Evolutionary conservation across 2,888 invertebrate genomes (phyloP), one percentile per base, ranked within the genome.

Genomic region (Eristalinus sepulchralis): DNA sequence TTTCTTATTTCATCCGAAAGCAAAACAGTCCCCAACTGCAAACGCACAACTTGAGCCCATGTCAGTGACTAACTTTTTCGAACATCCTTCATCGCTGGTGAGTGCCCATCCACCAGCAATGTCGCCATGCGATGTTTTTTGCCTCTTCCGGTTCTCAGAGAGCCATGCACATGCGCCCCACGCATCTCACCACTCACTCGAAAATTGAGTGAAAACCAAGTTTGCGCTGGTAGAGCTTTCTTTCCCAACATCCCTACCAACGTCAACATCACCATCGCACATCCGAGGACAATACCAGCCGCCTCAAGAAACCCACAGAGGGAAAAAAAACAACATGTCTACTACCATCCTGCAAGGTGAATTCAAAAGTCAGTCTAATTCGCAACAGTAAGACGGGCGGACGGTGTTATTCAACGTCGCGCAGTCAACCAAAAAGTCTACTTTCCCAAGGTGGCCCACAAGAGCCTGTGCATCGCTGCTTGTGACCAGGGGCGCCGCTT

Each of bases 301-400:
- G 59, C 82, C 67, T 63, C 27, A 76, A 62, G 62, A 78, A 67
- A 87, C 79, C 80, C 83, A 75, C 47, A 47, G 47, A 47, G 47
- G 75, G 82, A 86, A 81, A 83, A 82, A 81, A 79, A 84, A 86
- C 73, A 83, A 82, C 78, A 80, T 83, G 80, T 86, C 88, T 88
- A 83, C 88, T 83, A 86, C 79, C 75, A 82, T 81, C 76, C 88
- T 87, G 89, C 88, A 90, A 90, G 89, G 89, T 89, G 89, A 90
- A 89, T 89, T 86, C 83, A 86, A 86, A 89, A 90, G 88, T 89
- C 90, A 90, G 90, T 90, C 89, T 88, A 89, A 89, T 80, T 89
- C 89, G 89, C 89, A 88, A 88, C 89, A 88, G 88, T 89, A 78
- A 88, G 76, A 85, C 83, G 87, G 77, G 76, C 88, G 86, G 88